Evolutionary conservation across 64 coral and sea anemone genomes (phyloP).

Genomic region (Dendronephthya gigantea): DNA sequence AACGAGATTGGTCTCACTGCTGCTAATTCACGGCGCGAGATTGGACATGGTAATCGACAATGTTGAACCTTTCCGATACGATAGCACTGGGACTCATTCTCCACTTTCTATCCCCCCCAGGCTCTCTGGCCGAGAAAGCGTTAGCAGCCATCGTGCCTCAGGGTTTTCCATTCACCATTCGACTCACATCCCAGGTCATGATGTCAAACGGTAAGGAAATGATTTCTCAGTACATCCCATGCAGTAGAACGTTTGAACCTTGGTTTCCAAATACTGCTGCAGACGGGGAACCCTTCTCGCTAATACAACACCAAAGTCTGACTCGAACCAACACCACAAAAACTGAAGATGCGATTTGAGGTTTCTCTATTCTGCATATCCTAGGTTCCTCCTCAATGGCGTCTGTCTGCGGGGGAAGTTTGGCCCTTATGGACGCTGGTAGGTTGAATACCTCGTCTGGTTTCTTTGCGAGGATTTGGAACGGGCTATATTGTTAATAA

Average conservation of each 20-base stretch:
- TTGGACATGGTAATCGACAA: constrained; percentile 54
- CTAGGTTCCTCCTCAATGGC: constrained; percentile 95
- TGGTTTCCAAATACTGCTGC: no score
- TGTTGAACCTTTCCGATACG: not conserved
- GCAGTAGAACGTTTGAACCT: no score
- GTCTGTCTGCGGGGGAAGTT: constrained; percentile 84
- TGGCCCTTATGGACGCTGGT: constrained; percentile 96
- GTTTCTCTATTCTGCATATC: not conserved
- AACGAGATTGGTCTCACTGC: constrained; percentile 31
- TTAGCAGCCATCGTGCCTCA: constrained; percentile 44
- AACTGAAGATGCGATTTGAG: not conserved
- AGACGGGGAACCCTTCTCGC: no score
- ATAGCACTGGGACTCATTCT: not conserved
- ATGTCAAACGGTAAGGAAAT: constrained; percentile 57
- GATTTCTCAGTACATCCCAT: not conserved
- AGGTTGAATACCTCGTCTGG: not conserved
- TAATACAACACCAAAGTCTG: no score
- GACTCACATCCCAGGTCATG: constrained; percentile 53
- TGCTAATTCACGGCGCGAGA: constrained; percentile 41
- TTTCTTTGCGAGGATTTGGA: not conserved
- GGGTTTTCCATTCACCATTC: constrained; percentile 46
- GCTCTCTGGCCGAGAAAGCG: constrained; percentile 52
- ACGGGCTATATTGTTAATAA: not conserved
- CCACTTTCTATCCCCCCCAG: not conserved
- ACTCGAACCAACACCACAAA: no score